Conservation (phyloP, 2,113 vertebrate species). For the Muntiacus muntjak region DNA sequence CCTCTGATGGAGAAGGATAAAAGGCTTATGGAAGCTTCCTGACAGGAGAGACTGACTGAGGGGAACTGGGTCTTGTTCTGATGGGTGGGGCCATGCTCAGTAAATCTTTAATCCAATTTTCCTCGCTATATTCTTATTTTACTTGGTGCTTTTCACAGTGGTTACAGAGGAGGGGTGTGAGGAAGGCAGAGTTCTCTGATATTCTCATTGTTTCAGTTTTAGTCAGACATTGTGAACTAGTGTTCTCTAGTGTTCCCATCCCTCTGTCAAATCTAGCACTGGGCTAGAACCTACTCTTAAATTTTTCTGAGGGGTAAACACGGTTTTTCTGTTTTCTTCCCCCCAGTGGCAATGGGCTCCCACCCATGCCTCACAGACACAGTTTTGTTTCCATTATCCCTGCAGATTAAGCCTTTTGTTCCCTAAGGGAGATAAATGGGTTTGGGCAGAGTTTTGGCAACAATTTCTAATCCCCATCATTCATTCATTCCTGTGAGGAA, state of each 20-base stretch:
- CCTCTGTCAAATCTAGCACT: not conserved
- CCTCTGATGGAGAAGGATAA: not conserved
- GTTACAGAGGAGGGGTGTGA: not conserved
- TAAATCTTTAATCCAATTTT: not conserved
- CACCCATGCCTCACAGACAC: not conserved
- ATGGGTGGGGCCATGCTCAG: not conserved
- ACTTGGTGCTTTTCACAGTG: not conserved
- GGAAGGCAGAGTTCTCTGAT: not conserved
- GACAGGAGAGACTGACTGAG: not conserved
- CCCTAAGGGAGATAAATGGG: not conserved
- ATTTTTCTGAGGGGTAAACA: not conserved
- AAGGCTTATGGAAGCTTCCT: not conserved
- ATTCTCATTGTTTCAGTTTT: not conserved
- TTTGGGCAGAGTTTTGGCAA: not conserved
- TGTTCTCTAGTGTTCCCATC: not conserved
- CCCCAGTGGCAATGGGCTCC: not conserved
- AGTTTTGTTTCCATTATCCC: not conserved
- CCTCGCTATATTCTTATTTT: not conserved
- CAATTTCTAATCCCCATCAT: not conserved
- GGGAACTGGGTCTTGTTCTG: not conserved
- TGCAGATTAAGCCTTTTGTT: not conserved
- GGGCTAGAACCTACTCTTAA: not conserved
- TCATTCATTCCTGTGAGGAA: not conserved
- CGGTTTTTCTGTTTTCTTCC: not conserved
- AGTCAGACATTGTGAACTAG: not conserved